These are phyloP conservation scores for Suillia variegata DNA, from an alignment of 2,888 invertebrate genomes.

Conservation along the genomic window DNA sequence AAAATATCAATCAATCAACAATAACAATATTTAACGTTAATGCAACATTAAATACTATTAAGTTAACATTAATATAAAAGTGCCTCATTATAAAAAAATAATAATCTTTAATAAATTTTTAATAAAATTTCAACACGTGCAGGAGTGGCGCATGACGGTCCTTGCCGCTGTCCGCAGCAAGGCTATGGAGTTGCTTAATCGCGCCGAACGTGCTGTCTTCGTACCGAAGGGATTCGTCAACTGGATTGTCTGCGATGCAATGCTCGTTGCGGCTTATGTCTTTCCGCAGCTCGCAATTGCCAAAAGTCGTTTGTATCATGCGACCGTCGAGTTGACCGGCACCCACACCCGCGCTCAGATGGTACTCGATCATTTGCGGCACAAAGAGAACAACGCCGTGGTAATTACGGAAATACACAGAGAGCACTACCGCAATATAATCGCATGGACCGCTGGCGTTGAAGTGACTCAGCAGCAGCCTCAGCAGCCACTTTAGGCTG, in stretches of 20 bases:
- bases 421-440: conserved; percentile 33
- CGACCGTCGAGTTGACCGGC: conserved; percentile 66
- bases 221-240: conserved; percentile 29
- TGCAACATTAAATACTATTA: too few relatives aligned
- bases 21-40: too few relatives aligned
- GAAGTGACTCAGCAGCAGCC: too few relatives aligned
- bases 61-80: too few relatives aligned
- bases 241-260: conserved; percentile 63
- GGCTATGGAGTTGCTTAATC: conserved; percentile 62
- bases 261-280: conserved; percentile 61
- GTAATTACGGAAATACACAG: conserved; percentile 35
- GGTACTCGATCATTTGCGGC: conserved; percentile 64
- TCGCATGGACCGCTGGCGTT: conserved; percentile 39
- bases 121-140: conserved; percentile 4
- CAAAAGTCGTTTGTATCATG: conserved; percentile 49
- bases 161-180: conserved; percentile 42
- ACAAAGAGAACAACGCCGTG: conserved; percentile 30
- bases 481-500: too few relatives aligned
- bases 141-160: conserved; percentile 64
- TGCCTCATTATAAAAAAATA: too few relatives aligned
- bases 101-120: neutral
- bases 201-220: conserved; percentile 57
- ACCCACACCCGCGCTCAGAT: conserved; percentile 66
- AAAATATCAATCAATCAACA: too few relatives aligned
- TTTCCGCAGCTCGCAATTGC: conserved; percentile 56